Conservation (phyloP, 2,888 invertebrate genomes). For the Alloscopus bannaensis region DNA sequence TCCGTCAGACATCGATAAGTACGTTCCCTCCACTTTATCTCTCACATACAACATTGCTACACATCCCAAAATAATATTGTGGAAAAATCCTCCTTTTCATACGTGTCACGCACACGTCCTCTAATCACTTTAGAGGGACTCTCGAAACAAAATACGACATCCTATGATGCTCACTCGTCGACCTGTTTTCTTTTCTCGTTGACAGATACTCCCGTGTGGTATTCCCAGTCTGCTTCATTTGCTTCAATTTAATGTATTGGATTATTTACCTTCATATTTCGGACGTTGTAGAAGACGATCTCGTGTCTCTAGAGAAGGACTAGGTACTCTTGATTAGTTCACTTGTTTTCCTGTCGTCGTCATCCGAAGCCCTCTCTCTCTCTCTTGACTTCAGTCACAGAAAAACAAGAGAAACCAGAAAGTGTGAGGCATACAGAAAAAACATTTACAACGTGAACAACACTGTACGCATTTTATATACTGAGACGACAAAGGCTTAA, state of each 20-base stretch:
- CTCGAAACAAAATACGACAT: too few relatives aligned
- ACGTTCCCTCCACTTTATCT: conserved; percentile 55
- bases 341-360: conserved; percentile 42
- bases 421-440: too few relatives aligned
- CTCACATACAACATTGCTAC: too few relatives aligned
- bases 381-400: conserved; percentile 31
- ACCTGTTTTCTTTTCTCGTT: conserved; percentile 10
- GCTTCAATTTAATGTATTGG: conserved; percentile 99
- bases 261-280: conserved; percentile 97
- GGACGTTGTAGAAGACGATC: conserved; percentile 95
- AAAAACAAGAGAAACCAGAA: too few relatives aligned
- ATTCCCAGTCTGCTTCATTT: conserved; percentile 98
- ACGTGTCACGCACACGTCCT: too few relatives aligned
- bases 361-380: conserved; percentile 23
- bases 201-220: conserved; percentile 91
- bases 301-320: conserved; percentile 84
- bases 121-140: too few relatives aligned
- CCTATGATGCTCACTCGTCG: too few relatives aligned
- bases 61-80: too few relatives aligned
- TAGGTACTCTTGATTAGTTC: conserved; percentile 57
- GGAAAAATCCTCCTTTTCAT: too few relatives aligned
- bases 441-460: background rate
- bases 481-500: conserved; percentile 28
- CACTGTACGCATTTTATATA: background rate
- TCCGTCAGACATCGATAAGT: conserved; percentile 98